These are phyloP conservation scores for Lepidothrix coronata DNA, from an alignment of 2,113 vertebrate genomes.

Conservation along the genomic window DNA sequence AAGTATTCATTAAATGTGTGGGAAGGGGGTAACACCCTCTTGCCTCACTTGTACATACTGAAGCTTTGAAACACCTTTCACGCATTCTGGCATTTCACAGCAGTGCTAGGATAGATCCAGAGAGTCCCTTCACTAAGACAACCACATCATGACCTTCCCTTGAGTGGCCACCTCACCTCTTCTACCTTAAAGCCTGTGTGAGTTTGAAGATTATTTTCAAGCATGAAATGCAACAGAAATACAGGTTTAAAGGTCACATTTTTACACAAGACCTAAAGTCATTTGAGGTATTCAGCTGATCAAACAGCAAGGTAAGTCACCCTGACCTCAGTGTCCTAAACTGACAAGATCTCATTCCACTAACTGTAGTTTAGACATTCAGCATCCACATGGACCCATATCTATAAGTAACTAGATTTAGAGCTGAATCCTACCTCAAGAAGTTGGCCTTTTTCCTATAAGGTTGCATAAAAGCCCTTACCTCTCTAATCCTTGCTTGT, in stretches of 20 bases:
- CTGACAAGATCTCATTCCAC: neutral
- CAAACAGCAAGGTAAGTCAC: neutral
- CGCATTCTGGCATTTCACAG: rapidly evolving
- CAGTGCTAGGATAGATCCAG: neutral
- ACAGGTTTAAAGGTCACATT: neutral
- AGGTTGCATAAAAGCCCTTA: neutral
- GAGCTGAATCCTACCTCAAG: neutral
- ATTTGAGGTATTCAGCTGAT: neutral
- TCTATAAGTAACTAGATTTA: neutral
- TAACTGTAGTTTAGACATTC: neutral
- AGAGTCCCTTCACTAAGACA: neutral
- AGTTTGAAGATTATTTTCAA: neutral
- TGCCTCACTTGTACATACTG: neutral
- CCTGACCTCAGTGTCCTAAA: neutral
- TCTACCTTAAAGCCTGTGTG: neutral
- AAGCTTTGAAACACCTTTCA: neutral
- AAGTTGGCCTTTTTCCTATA: neutral
- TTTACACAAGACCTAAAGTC: neutral
- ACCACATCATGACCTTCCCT: neutral
- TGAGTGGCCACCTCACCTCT: neutral
- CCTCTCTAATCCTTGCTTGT: neutral
- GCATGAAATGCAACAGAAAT: neutral
- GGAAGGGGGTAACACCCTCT: neutral
- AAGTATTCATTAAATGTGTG: neutral
- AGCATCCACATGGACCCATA: neutral